phyloP scores from a whole-genome alignment of 2,888 invertebrate genomes.

The Entomobrya proxima region DNA sequence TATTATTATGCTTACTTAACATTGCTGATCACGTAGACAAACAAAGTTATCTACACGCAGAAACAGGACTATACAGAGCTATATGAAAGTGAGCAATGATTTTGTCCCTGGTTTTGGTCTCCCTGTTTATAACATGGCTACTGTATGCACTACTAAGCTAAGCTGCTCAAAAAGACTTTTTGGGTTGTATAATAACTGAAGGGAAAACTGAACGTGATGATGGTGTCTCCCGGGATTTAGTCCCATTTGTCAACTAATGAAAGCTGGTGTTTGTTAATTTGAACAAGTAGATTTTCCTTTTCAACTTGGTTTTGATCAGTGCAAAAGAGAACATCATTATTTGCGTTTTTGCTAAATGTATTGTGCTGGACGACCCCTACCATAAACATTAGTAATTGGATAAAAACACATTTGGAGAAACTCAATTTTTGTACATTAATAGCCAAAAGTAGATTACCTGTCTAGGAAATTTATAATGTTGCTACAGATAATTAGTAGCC shows the following conservation, averaged over 20 bases:
- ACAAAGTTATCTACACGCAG: neutral
- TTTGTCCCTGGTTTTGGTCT: neutral
- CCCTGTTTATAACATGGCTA: neutral
- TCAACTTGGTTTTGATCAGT: neutral
- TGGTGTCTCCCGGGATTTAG: slow-evolving; percentile 52
- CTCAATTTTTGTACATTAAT: slow-evolving; percentile 7
- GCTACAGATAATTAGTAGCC: neutral
- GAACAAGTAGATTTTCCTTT: slow-evolving; percentile 17
- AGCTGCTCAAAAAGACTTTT: neutral
- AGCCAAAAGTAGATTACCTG: neutral
- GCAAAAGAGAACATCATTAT: neutral
- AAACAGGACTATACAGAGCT: neutral
- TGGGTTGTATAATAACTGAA: neutral
- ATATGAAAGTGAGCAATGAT: neutral
- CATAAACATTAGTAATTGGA: neutral
- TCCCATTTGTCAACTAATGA: slow-evolving; percentile 58
- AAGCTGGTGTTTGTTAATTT: slow-evolving; percentile 38
- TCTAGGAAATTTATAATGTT: neutral
- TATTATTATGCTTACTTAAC: neutral
- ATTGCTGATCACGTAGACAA: slow-evolving; percentile 54
- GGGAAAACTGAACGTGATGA: slow-evolving; percentile 29
- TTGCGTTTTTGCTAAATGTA: neutral
- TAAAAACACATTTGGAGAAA: slow-evolving; percentile 5
- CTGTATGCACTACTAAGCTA: neutral
- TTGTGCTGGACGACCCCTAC: neutral